These are phyloP conservation scores for Erebia palarica DNA, from an alignment of 2,888 invertebrate species.

Conservation along the genomic window DNA sequence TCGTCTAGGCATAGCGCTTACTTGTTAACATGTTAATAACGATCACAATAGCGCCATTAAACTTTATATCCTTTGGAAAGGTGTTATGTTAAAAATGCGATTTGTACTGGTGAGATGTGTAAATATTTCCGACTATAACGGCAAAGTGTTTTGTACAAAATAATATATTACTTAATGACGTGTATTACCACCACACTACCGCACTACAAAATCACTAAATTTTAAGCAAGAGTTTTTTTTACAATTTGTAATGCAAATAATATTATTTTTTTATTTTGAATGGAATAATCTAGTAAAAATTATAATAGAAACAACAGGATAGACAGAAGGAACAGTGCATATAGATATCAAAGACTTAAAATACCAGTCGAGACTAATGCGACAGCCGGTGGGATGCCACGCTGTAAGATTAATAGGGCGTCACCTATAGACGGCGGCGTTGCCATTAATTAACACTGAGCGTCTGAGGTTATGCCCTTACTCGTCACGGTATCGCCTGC, in stretches of 20 bases:
- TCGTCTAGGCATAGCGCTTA: conserved; percentile 40
- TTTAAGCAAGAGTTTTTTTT: no score
- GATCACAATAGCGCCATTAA: conserved; percentile 42
- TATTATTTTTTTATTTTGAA: no score
- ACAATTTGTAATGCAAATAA: no score
- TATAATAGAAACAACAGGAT: no score
- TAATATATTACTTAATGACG: no score
- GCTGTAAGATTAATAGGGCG: conserved; percentile 70
- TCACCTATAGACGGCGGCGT: conserved; percentile 71
- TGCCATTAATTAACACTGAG: conserved; percentile 70
- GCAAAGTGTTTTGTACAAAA: no score
- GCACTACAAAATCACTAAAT: no score
- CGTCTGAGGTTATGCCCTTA: conserved; percentile 52
- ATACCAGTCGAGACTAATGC: conserved; percentile 56
- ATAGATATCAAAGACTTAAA: conserved; percentile 35
- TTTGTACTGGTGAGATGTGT: conserved; percentile 31
- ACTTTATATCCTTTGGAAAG: conserved; percentile 40
- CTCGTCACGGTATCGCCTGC: conserved; percentile 55
- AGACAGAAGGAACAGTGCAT: neutral
- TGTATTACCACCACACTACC: no score
- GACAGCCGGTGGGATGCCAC: conserved; percentile 48
- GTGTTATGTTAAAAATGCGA: conserved; percentile 32
- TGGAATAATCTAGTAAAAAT: no score
- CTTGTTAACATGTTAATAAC: conserved; percentile 44
- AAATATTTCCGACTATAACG: conserved; percentile 2